phyloP scores from a whole-genome alignment of 35 echinoderm and acorn worm genomes.

The Heliocidaris erythrogramma region DNA sequence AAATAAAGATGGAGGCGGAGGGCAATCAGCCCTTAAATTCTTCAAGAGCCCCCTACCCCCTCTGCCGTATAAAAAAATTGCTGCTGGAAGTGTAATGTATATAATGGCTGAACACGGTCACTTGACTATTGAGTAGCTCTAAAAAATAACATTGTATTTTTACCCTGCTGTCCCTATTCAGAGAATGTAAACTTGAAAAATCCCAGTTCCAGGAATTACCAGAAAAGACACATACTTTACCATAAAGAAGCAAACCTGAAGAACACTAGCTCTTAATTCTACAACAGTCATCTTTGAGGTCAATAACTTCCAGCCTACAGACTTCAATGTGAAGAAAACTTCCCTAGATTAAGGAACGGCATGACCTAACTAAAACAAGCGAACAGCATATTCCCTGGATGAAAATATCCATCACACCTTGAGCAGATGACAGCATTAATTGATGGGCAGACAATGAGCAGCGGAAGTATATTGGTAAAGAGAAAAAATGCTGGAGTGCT shows the following conservation, averaged over 20 bases:
- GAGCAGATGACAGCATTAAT: background rate
- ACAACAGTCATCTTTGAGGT: background rate
- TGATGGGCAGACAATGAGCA: constrained; percentile 6
- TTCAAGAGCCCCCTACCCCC: no score
- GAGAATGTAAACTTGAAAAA: no score
- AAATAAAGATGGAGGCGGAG: no score
- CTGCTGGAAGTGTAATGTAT: no score
- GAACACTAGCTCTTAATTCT: background rate
- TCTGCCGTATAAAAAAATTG: no score
- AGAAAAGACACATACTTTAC: background rate
- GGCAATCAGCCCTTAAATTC: no score
- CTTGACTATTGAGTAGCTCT: no score
- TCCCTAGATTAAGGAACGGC: background rate
- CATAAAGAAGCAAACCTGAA: background rate
- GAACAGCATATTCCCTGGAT: background rate
- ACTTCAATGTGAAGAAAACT: background rate
- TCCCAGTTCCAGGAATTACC: no score
- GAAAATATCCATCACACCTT: background rate
- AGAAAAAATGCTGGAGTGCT: background rate
- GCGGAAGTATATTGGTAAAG: background rate
- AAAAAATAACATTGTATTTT: no score
- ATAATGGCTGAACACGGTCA: no score
- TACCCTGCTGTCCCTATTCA: no score
- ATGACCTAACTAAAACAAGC: background rate
- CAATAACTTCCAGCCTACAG: background rate